phyloP scores from a whole-genome alignment of 2,888 invertebrate species.

The Trachelus troglodyta region DNA sequence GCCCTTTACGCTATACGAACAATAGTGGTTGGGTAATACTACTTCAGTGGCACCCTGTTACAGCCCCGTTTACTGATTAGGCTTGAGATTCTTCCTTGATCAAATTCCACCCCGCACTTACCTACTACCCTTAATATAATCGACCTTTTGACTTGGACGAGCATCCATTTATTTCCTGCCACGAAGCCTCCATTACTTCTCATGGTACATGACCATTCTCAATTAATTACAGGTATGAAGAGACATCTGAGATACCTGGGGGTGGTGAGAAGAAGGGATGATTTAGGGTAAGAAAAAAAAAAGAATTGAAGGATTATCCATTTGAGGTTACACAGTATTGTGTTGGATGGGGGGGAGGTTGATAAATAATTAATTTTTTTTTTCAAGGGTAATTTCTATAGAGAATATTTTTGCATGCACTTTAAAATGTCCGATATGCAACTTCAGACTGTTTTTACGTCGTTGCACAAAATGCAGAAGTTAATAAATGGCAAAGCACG shows the following conservation, averaged over 20 bases:
- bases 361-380: too few relatives aligned
- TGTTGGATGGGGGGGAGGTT: too few relatives aligned
- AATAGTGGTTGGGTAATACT: slow-evolving; percentile 31
- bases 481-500: not conserved
- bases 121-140: slow-evolving; percentile 11
- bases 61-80: slow-evolving; percentile 48
- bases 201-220: not conserved
- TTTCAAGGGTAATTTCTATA: not conserved
- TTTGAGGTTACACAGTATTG: not conserved
- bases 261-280: not conserved
- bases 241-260: not conserved
- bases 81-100: slow-evolving; percentile 41
- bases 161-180: not conserved
- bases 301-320: not conserved
- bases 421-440: not conserved
- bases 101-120: slow-evolving; percentile 32
- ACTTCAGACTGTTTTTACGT: not conserved
- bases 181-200: not conserved
- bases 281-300: not conserved
- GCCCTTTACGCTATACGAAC: slow-evolving; percentile 37
- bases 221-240: not conserved
- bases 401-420: not conserved
- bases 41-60: slow-evolving; percentile 15
- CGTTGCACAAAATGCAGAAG: not conserved
- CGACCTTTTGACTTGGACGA: slow-evolving; percentile 3